Percentiles rank a stretch among this genome's conserved stretches.
Conservation (phyloP, 2,888 invertebrate species). For the Pantelozetes paolii region DNA sequence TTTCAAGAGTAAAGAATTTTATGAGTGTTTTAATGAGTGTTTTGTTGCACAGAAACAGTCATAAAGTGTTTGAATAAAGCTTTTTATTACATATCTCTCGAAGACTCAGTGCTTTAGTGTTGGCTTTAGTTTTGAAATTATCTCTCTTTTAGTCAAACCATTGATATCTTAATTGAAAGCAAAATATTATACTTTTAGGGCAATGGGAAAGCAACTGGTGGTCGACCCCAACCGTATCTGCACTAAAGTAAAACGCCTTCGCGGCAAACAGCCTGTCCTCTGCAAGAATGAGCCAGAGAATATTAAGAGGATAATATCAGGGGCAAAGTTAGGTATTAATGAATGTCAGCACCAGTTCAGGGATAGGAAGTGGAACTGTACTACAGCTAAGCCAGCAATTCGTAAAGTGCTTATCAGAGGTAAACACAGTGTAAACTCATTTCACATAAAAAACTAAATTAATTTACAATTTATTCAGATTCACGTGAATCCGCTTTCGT, state of each 20-base stretch:
- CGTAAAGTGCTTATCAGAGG: conserved; percentile 80
- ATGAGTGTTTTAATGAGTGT: neutral
- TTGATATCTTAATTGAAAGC: neutral
- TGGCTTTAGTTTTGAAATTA: neutral
- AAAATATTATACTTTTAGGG: conserved; percentile 50
- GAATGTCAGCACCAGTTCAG: conserved; percentile 85
- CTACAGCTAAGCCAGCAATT: conserved; percentile 69
- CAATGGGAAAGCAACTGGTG: conserved; percentile 68
- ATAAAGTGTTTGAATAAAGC: neutral
- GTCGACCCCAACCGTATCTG: conserved; percentile 84
- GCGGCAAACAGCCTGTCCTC: conserved; percentile 61
- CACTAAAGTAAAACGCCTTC: conserved; percentile 72
- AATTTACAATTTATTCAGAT: conserved; percentile 45
- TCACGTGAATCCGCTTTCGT: conserved; percentile 89
- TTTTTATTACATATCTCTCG: neutral
- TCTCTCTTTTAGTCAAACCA: neutral
- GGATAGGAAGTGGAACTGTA: conserved; percentile 82
- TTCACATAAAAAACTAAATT: too few species aligned
- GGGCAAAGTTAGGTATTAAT: conserved; percentile 72
- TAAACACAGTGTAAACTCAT: too few species aligned
- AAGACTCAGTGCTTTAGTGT: neutral
- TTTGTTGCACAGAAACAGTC: neutral
- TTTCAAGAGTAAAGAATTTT: conserved; percentile 11
- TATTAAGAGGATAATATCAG: conserved; percentile 66
- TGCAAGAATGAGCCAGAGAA: conserved; percentile 78